Percentiles rank a stretch among this genome's conserved stretches.
These are phyloP conservation scores for Anneissia japonica DNA, from an alignment of 35 echinoderm and acorn worm species.

Conservation along the genomic window DNA sequence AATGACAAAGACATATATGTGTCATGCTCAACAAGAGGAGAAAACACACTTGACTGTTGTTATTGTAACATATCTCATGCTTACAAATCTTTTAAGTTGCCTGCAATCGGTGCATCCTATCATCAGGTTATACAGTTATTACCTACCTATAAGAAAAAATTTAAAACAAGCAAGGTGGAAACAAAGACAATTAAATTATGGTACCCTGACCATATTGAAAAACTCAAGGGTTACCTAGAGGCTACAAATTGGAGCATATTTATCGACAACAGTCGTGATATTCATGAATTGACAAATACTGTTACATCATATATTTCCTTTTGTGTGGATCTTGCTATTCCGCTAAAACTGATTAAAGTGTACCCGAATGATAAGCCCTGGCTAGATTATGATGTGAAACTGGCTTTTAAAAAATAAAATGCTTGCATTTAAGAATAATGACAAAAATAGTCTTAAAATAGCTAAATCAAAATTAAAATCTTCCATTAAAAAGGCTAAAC, in stretches of 20 bases:
- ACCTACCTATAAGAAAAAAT: neutral
- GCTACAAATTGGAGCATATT: neutral
- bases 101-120: neutral
- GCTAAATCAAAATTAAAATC: too few relatives aligned
- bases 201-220: conserved; percentile 7
- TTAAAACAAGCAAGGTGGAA: neutral
- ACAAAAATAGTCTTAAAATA: too few relatives aligned
- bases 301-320: neutral
- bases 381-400: neutral
- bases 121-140: neutral
- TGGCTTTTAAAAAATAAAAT: too few relatives aligned
- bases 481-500: too few relatives aligned
- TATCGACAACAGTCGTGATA: neutral
- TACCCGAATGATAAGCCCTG: neutral
- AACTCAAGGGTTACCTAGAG: conserved; percentile 25
- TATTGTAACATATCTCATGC: neutral
- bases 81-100: neutral
- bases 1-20: too few relatives aligned
- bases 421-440: too few relatives aligned
- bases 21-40: neutral
- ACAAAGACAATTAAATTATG: neutral
- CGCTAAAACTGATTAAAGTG: neutral
- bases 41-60: neutral
- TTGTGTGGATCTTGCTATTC: neutral
- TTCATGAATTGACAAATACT: neutral